A percentile compares a stretch with the other conserved stretches of the same genome.
Evolutionary conservation across 2,888 invertebrate species (phyloP).

Genomic region (Artemia sinica): DNA sequence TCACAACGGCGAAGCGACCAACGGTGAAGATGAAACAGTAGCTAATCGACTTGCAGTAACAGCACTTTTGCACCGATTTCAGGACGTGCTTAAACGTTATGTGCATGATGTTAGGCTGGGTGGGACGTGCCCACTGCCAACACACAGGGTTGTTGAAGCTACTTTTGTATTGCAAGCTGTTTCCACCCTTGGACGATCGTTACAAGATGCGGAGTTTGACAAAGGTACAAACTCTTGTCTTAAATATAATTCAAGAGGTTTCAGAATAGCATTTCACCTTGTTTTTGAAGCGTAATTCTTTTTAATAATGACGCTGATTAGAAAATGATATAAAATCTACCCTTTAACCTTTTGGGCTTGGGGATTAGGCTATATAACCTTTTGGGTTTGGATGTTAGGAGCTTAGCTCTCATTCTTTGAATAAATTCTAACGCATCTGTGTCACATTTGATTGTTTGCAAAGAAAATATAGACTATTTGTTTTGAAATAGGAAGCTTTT

Average conservation of each 20-base stretch:
- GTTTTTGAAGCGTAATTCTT: not conserved
- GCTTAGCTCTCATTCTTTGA: no score
- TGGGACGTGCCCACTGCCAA: conserved; percentile 66
- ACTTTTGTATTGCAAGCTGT: conserved; percentile 88
- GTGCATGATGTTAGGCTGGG: conserved; percentile 64
- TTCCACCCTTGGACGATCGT: conserved; percentile 71
- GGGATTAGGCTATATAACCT: no score
- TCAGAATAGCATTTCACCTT: conserved; percentile 13
- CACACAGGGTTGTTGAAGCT: conserved; percentile 83
- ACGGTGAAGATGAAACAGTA: conserved; percentile 40
- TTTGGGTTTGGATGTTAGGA: no score
- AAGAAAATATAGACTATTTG: no score
- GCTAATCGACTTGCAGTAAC: conserved; percentile 49
- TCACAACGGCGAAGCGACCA: conserved; percentile 33
- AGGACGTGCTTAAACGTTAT: conserved; percentile 74
- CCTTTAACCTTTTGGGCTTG: no score
- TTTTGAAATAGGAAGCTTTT: no score
- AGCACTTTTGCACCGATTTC: conserved; percentile 75
- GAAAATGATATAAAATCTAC: no score
- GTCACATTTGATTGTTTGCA: no score
- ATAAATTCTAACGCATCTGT: no score
- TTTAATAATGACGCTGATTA: not conserved
- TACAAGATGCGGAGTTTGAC: conserved; percentile 73
- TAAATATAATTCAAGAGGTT: not conserved
- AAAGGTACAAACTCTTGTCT: conserved; percentile 43